These are phyloP conservation scores for Piliocolobus tephrosceles DNA, from an alignment of 2,113 vertebrate genomes.

Conservation along the genomic window DNA sequence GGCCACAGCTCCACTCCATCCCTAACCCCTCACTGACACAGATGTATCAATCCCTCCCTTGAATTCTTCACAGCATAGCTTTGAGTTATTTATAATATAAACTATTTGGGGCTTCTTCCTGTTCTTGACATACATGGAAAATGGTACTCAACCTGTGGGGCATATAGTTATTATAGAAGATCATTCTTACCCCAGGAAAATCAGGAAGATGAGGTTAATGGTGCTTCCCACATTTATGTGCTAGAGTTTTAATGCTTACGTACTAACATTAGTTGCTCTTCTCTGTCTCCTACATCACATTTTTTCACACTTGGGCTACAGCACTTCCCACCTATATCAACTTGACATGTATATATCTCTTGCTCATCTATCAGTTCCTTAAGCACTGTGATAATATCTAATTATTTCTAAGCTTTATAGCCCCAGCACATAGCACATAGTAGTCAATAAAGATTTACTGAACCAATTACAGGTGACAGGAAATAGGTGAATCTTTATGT, in stretches of 20 bases:
- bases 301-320: neutral
- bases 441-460: conserved; percentile 2
- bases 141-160: neutral
- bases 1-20: neutral
- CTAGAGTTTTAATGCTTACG: neutral
- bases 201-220: neutral
- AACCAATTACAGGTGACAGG: neutral
- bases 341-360: neutral
- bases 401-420: neutral
- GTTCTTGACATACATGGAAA: neutral
- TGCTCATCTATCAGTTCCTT: neutral
- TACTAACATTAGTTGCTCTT: neutral
- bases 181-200: neutral
- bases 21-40: neutral
- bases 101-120: neutral
- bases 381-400: neutral
- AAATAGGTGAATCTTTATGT: neutral
- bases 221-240: neutral
- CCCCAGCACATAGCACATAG: neutral
- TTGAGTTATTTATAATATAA: neutral
- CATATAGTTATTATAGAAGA: neutral
- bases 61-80: neutral
- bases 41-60: neutral
- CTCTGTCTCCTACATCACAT: neutral
- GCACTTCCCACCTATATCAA: neutral